Conservation (phyloP, 2,797 vertebrate genomes). For the Chromobotia macracanthus region DNA sequence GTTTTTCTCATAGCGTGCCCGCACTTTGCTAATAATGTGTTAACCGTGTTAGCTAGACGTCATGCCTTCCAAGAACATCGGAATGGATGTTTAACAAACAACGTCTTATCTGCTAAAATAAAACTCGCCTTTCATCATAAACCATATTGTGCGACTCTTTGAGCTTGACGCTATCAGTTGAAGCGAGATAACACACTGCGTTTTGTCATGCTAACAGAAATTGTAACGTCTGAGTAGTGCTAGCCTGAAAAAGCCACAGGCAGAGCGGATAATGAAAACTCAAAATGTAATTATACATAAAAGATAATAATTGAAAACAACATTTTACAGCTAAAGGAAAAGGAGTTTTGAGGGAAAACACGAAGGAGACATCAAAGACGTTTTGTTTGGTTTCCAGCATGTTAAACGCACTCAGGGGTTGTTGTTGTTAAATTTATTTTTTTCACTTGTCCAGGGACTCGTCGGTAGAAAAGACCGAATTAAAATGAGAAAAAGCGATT, state of each 20-base stretch:
- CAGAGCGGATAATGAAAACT: slow-evolving; percentile 38
- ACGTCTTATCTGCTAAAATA: slow-evolving; percentile 44
- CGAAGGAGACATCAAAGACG: slow-evolving; percentile 55
- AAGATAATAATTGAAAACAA: slow-evolving; percentile 56
- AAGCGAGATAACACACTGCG: slow-evolving; percentile 41
- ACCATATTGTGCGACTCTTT: slow-evolving; percentile 33
- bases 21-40: neutral
- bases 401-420: slow-evolving; percentile 32
- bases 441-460: neutral
- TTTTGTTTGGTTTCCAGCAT: slow-evolving; percentile 44
- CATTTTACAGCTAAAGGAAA: slow-evolving; percentile 3
- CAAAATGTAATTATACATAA: slow-evolving; percentile 43
- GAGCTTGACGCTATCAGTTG: slow-evolving; percentile 21
- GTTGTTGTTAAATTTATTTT: slow-evolving; percentile 33
- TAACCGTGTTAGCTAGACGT: slow-evolving; percentile 25
- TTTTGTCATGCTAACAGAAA: slow-evolving; percentile 23
- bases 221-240: neutral
- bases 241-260: slow-evolving; percentile 35
- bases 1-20: no score
- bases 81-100: slow-evolving; percentile 23
- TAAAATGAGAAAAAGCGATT: slow-evolving; percentile 1
- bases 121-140: slow-evolving; percentile 29
- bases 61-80: neutral
- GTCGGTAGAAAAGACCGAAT: slow-evolving; percentile 22
- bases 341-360: slow-evolving; percentile 5